phyloP scores from a whole-genome alignment of 2,797 vertebrate species.

The Echeneis naucrates region DNA sequence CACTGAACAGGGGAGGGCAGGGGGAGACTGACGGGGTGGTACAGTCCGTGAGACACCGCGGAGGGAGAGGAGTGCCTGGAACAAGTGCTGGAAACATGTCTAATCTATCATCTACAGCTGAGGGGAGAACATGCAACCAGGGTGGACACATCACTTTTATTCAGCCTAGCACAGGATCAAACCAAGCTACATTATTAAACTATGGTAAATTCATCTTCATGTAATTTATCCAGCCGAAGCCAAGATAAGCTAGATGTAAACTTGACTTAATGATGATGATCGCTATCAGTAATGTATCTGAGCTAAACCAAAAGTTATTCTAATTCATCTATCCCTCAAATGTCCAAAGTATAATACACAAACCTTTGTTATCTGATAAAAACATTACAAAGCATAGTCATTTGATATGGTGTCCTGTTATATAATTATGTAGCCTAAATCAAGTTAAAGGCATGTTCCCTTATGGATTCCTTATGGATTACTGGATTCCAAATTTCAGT shows the following conservation, averaged over 20 bases:
- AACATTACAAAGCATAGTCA: neutral
- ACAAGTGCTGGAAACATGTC: neutral
- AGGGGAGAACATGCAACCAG: too few species aligned
- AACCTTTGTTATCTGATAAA: too few species aligned
- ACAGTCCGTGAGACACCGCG: slow-evolving; percentile 55
- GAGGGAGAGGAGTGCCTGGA: neutral
- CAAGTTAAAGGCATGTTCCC: neutral
- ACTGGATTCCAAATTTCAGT: too few species aligned
- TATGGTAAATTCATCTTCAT: neutral
- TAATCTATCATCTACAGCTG: neutral
- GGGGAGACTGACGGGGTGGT: slow-evolving; percentile 50
- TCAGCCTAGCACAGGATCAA: neutral
- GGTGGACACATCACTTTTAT: neutral
- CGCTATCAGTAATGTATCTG: neutral
- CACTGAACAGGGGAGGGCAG: slow-evolving; percentile 49
- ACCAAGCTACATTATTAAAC: neutral
- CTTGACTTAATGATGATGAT: neutral
- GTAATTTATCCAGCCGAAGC: too few species aligned
- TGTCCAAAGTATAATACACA: neutral
- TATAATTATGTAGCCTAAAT: neutral
- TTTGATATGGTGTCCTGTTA: neutral
- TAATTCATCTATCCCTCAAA: neutral
- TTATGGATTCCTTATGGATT: too few species aligned
- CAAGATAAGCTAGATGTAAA: too few species aligned
- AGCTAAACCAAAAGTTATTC: neutral